Evolutionary conservation across 2,888 invertebrate species (phyloP).

Genomic region (Vannuccia rotundouncinata): DNA sequence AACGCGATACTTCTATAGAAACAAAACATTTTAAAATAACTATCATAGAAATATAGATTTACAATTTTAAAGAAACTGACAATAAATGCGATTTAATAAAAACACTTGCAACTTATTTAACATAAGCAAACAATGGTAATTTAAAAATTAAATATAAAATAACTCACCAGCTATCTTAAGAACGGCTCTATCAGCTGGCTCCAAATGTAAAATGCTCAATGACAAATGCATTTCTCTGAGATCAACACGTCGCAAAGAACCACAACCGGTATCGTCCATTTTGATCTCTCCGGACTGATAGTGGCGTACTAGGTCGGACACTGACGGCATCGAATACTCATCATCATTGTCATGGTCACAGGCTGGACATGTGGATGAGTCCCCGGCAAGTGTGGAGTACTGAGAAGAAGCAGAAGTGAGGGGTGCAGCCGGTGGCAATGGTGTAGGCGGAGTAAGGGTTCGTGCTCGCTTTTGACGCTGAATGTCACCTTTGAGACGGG

Average conservation of each 20-base stretch:
- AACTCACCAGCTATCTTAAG: constrained; percentile 31
- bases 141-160: not conserved
- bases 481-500: constrained; percentile 17
- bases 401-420: not conserved
- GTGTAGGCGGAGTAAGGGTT: not conserved
- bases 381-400: not conserved
- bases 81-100: too few species aligned
- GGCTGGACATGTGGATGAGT: not conserved
- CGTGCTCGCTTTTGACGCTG: not conserved
- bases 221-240: constrained; percentile 33
- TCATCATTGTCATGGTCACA: constrained; percentile 7
- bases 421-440: not conserved
- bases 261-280: not conserved
- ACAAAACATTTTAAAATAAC: not conserved
- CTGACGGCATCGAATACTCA: not conserved
- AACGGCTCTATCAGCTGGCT: constrained; percentile 35
- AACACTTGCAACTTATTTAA: too few species aligned
- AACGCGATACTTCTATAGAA: too few species aligned
- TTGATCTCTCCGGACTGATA: not conserved
- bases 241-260: constrained; percentile 14
- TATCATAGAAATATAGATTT: not conserved
- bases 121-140: too few species aligned
- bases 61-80: too few species aligned
- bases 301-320: not conserved
- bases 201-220: constrained; percentile 31